phyloP scores from a whole-genome alignment of 2,888 invertebrate species.

The Agrotis puta region DNA sequence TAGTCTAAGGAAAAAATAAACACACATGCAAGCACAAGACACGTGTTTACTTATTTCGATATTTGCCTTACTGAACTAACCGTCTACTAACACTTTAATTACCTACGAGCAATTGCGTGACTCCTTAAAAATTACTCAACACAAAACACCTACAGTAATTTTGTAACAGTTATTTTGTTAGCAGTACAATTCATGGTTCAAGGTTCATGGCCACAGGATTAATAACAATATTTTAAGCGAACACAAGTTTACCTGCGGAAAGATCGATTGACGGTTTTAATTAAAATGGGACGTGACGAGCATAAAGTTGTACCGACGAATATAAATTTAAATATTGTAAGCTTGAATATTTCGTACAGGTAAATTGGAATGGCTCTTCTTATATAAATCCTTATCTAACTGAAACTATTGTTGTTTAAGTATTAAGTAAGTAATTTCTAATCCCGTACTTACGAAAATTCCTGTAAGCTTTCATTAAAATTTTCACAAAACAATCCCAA shows the following conservation, averaged over 20 bases:
- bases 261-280: constrained; percentile 17
- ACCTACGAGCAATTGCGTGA: not conserved
- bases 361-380: not conserved
- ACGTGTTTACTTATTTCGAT: not conserved
- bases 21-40: too few relatives aligned
- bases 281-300: constrained; percentile 24
- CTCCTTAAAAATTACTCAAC: not conserved
- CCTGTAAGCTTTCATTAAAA: not conserved
- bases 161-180: not conserved
- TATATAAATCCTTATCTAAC: too few relatives aligned
- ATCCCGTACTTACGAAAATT: constrained; percentile 5
- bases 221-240: not conserved
- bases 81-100: not conserved
- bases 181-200: not conserved
- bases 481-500: constrained; percentile 20
- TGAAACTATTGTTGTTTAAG: not conserved
- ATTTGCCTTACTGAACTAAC: not conserved
- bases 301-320: not conserved
- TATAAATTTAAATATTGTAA: not conserved
- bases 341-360: not conserved
- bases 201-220: not conserved
- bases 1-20: too few relatives aligned
- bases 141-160: not conserved
- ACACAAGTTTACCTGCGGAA: not conserved
- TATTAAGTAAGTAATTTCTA: constrained; percentile 2